These are phyloP conservation scores for Pipistrellus pipistrellus DNA, from an alignment of 2,797 vertebrate species.

Conservation along the genomic window DNA sequence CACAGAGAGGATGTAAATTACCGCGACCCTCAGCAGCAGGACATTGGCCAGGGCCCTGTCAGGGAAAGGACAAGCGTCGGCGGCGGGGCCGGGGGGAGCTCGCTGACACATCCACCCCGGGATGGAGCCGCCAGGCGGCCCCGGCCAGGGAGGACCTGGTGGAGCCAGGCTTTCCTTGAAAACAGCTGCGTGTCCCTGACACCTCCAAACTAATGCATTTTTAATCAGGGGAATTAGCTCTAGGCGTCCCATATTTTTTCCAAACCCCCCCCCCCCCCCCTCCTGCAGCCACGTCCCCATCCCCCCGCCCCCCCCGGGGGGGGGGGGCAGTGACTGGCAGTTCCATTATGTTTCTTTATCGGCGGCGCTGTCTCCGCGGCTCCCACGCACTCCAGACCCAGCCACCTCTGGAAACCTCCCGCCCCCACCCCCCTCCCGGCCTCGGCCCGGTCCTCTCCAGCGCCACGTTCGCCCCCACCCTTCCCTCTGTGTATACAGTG, in stretches of 20 bases:
- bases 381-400: constrained; percentile 74
- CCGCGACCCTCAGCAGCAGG: constrained; percentile 97
- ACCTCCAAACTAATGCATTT: constrained; percentile 90
- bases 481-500: constrained; percentile 89
- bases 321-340: constrained; percentile 68
- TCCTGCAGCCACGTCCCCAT: constrained; percentile 71
- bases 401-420: constrained; percentile 29
- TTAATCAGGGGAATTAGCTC: constrained; percentile 90
- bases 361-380: constrained; percentile 66
- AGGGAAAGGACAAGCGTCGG: constrained; percentile 94
- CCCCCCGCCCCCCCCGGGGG: neutral
- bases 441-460: neutral
- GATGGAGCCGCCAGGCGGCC: constrained; percentile 88
- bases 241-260: constrained; percentile 84
- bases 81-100: constrained; percentile 87
- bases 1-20: constrained; percentile 96
- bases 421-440: constrained; percentile 35
- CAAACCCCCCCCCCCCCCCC: constrained; percentile 31
- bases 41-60: constrained; percentile 99
- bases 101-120: constrained; percentile 87
- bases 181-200: constrained; percentile 89
- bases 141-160: constrained; percentile 88
- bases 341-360: constrained; percentile 85
- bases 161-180: constrained; percentile 94
- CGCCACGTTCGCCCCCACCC: constrained; percentile 73